phyloP scores from a whole-genome alignment of 1,140 invertebrate genomes.

The Drosophila setifemur region DNA sequence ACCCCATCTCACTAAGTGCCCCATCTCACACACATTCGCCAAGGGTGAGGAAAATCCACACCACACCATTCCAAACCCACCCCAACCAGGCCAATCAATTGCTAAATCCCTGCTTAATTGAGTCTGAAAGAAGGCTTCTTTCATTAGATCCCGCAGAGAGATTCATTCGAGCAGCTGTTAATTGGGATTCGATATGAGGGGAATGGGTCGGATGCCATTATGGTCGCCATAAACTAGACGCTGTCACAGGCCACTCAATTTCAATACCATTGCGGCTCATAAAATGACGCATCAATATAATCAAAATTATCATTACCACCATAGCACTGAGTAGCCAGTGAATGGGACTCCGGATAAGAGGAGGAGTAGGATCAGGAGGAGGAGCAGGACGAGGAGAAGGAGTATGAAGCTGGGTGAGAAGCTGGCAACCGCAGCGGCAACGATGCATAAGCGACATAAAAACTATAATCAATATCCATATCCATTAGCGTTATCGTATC shows the following conservation, averaged over 20 bases:
- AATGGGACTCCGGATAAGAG: neutral
- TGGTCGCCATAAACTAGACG: conserved; percentile 51
- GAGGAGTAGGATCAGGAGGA: neutral
- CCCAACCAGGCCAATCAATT: no score
- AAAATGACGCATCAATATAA: conserved; percentile 80
- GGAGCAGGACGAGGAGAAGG: neutral
- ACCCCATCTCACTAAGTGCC: conserved; percentile 18
- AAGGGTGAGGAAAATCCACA: no score
- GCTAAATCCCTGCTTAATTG: conserved; percentile 37
- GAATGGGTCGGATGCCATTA: conserved; percentile 41
- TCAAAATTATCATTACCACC: conserved; percentile 75
- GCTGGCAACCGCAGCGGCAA: conserved; percentile 24
- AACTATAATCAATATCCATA: conserved; percentile 81
- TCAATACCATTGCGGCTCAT: conserved; percentile 78
- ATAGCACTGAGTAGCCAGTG: conserved; percentile 12
- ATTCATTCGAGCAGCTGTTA: conserved; percentile 63
- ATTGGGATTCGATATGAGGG: conserved; percentile 39
- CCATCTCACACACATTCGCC: neutral
- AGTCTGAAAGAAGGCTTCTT: conserved; percentile 17
- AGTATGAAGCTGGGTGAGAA: neutral
- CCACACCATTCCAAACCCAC: no score
- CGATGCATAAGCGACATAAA: conserved; percentile 60
- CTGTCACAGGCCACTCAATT: conserved; percentile 78
- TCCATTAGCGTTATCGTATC: conserved; percentile 80
- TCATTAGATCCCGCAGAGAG: conserved; percentile 19